Conservation (phyloP, 1,140 invertebrate genomes). For the Drosophila insularis region DNA sequence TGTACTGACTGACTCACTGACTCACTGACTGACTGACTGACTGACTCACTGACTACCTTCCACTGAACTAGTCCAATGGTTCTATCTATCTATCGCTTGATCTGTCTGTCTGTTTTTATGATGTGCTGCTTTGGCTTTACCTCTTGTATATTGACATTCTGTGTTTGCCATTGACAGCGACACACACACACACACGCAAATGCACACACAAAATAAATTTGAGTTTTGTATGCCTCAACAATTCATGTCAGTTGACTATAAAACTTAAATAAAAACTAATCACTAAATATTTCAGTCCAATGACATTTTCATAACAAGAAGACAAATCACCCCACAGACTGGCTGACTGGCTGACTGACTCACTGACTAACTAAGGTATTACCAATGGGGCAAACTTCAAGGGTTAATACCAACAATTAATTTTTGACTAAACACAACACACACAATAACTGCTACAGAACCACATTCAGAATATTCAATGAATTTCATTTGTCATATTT, state of each 20-base stretch:
- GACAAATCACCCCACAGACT: not conserved
- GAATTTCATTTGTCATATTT: slow-evolving; percentile 56
- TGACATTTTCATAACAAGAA: not conserved
- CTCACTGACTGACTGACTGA: not conserved
- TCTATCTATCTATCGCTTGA: slow-evolving; percentile 9
- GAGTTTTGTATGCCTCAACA: not conserved
- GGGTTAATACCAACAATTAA: slow-evolving; percentile 53
- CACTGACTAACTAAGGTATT: not conserved
- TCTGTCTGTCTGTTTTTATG: slow-evolving; percentile 18
- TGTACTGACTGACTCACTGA: not conserved
- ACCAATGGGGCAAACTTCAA: slow-evolving; percentile 2
- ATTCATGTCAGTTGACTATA: slow-evolving; percentile 5
- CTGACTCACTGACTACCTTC: slow-evolving; percentile 23
- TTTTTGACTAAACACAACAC: slow-evolving; percentile 6
- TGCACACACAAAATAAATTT: slow-evolving; percentile 17
- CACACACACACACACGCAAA: not conserved
- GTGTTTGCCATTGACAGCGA: slow-evolving; percentile 21
- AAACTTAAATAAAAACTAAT: slow-evolving; percentile 9
- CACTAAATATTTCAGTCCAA: not conserved
- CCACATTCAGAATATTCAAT: slow-evolving; percentile 24
- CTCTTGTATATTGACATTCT: slow-evolving; percentile 10
- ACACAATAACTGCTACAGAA: not conserved
- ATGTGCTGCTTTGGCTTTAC: slow-evolving; percentile 2
- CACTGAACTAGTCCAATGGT: slow-evolving; percentile 3
- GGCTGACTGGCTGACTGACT: no score